phyloP scores from a whole-genome alignment of 2,888 invertebrate genomes.

The Mythimna loreyi region DNA sequence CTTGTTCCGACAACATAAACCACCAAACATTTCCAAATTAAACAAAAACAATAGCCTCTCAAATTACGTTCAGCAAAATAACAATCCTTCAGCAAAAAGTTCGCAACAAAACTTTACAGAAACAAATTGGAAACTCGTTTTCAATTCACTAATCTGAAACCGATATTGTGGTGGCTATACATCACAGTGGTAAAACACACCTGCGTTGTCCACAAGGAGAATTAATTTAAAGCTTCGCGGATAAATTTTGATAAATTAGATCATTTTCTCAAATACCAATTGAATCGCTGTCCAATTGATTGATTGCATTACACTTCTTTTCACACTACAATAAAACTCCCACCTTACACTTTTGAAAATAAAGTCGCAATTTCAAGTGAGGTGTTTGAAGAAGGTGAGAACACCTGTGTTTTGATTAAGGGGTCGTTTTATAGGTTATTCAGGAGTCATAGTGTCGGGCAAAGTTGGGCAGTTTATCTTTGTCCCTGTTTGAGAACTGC shows the following conservation, averaged over 20 bases:
- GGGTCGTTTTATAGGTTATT: conserved; percentile 61
- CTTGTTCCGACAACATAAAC: neutral
- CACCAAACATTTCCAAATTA: neutral
- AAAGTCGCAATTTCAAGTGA: conserved; percentile 16
- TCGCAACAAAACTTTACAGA: conserved; percentile 10
- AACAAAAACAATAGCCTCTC: neutral
- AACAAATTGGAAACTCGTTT: conserved; percentile 48
- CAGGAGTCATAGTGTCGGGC: conserved; percentile 47
- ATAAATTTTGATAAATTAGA: conserved; percentile 78
- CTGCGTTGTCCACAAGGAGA: conserved; percentile 61
- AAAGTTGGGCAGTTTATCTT: conserved; percentile 55
- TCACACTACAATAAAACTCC: conserved; percentile 45
- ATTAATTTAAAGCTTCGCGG: conserved; percentile 66
- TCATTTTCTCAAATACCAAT: conserved; percentile 73
- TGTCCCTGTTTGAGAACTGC: conserved; percentile 36
- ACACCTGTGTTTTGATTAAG: conserved; percentile 67
- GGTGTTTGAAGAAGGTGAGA: conserved; percentile 18
- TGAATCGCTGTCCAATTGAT: conserved; percentile 71
- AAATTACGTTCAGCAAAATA: conserved; percentile 3
- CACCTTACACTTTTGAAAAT: conserved; percentile 43
- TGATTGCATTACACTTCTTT: conserved; percentile 64
- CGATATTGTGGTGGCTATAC: conserved; percentile 54
- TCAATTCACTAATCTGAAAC: conserved; percentile 46
- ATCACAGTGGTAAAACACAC: conserved; percentile 64
- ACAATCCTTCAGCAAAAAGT: conserved; percentile 19